Evolutionary conservation across 2,888 invertebrate genomes (phyloP), one percentile per base, ranked within the genome.

Genomic region (Spodoptera littoralis): DNA sequence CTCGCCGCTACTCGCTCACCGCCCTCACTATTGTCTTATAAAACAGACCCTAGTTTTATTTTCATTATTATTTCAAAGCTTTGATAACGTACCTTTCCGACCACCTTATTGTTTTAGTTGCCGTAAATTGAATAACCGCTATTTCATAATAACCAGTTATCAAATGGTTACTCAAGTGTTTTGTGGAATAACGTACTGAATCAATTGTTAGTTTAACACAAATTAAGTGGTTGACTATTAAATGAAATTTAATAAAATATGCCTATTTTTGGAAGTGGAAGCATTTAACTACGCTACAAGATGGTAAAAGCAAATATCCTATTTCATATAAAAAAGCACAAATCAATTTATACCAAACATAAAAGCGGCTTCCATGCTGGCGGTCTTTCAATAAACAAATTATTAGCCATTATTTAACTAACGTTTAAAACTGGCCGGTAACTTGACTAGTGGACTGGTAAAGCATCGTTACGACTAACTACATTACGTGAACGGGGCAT

Each of bases 401-500:
- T 30, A 44, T 22, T 53, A 6, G 36, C 36, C 9, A 36, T 46
- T 52, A 73, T 70, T 67, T 42, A 58, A 49, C 58, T 44, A 55
- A 50, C 24, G 12, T 47, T 59, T 63, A 42, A 70, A 75, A 54
- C 53, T 46, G 43, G 22, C 30, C 44, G 49, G 36, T 75, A 59
- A 65, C 43, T 43, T 70, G 22, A 57, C 59, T 54, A 68, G 65
- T 45, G 54, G 53, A 49, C 59, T 56, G 52, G 60, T 66, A 64
- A 59, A 76, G 49, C 66, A 60, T 67, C 59, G 77, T 76, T 70
- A 67, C 57, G 27, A n/a, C 56, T 70, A 76, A 77, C 70, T 60
- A 24, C 53, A 44, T 79, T 73, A 79, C 55, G 70, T 57, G 72
- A 42, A 65, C 70, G 55, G 50, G 55, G 52, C 66, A 55, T 60